Conservation (phyloP, 1,140 invertebrate genomes). For the Cydia amplana region DNA sequence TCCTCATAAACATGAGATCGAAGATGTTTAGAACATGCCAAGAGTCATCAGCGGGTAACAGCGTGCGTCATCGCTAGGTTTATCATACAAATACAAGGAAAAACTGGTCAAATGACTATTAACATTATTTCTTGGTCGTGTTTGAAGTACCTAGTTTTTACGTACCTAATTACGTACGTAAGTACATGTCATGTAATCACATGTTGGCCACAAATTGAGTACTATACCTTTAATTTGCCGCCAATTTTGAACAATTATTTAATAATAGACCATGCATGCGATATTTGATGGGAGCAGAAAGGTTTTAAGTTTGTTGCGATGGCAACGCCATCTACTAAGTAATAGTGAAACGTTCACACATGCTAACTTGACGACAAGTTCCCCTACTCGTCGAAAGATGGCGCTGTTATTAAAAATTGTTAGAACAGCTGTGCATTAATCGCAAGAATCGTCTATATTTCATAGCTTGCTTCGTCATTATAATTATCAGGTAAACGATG, state of each 20-base stretch:
- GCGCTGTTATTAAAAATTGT: conserved; percentile 34
- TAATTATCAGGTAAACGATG: neutral
- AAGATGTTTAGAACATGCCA: neutral
- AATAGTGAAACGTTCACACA: neutral
- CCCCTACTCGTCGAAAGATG: conserved; percentile 42
- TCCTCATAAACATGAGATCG: neutral
- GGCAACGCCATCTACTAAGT: conserved; percentile 33
- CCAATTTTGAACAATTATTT: conserved; percentile 7
- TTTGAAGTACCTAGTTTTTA: neutral
- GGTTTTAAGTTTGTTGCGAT: neutral
- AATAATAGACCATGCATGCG: neutral
- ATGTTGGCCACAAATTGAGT: neutral
- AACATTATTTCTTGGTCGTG: neutral
- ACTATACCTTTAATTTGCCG: neutral
- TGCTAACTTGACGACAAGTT: neutral
- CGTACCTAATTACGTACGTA: conserved; percentile 3
- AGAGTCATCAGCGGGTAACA: neutral
- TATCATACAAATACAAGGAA: conserved; percentile 10
- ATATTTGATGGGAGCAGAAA: neutral
- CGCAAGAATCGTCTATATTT: neutral
- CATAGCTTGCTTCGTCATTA: neutral
- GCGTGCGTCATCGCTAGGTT: neutral
- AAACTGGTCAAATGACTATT: neutral
- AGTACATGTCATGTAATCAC: neutral
- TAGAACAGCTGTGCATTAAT: neutral